Percentiles rank a stretch among this genome's conserved stretches.
These are phyloP conservation scores for Tribolium madens DNA, from an alignment of 1,140 invertebrate species.

Conservation along the genomic window DNA sequence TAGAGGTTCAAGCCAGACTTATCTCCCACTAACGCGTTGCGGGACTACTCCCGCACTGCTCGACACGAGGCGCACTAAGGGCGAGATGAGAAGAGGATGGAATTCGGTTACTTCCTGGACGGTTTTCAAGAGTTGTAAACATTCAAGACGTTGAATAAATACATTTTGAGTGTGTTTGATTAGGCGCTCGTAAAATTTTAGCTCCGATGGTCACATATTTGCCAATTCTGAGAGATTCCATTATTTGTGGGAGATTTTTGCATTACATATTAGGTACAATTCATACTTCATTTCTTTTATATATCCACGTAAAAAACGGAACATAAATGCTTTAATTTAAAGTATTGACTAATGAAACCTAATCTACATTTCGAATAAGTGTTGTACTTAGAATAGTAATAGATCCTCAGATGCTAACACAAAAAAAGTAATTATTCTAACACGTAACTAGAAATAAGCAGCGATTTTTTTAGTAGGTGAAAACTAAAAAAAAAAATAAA, in stretches of 20 bases:
- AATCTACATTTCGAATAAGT: too few species aligned
- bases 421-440: too few species aligned
- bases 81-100: not conserved
- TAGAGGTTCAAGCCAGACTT: constrained; percentile 9
- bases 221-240: not conserved
- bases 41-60: constrained; percentile 19
- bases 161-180: not conserved
- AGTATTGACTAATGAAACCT: too few species aligned
- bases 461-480: too few species aligned
- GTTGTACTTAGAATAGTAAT: too few species aligned
- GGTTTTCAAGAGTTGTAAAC: not conserved
- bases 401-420: too few species aligned
- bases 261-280: too few species aligned
- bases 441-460: too few species aligned
- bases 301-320: too few species aligned
- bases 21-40: constrained; percentile 21
- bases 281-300: too few species aligned
- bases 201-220: not conserved
- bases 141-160: not conserved
- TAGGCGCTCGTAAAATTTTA: not conserved
- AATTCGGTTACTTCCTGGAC: not conserved
- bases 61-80: constrained; percentile 1
- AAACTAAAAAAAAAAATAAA: too few species aligned
- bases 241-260: not conserved
- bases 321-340: too few species aligned